Percentiles rank a stretch among this genome's conserved stretches.
phyloP scores from a whole-genome alignment of 2,797 vertebrate genomes.

The Megaceryle alcyon region DNA sequence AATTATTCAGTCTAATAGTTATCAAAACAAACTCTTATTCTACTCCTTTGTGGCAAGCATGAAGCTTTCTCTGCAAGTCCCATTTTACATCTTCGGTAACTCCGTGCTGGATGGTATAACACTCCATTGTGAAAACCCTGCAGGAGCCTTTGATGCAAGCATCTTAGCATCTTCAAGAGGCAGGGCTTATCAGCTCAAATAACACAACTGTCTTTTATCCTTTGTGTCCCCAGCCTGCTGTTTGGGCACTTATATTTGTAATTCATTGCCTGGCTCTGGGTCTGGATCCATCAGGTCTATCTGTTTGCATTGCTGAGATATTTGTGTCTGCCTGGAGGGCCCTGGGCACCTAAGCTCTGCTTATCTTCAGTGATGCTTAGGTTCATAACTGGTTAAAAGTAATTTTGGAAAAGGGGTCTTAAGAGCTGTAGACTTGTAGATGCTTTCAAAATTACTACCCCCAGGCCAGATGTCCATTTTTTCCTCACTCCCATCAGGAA shows the following conservation, averaged over 20 bases:
- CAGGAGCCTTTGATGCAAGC: constrained; percentile 35
- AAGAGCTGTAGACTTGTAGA: background rate
- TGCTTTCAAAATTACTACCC: background rate
- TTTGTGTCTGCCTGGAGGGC: background rate
- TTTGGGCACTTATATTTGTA: constrained; percentile 52
- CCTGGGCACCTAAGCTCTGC: background rate
- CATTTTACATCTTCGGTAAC: constrained; percentile 19
- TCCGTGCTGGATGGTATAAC: background rate
- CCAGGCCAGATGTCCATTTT: background rate
- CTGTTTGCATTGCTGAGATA: constrained; percentile 25
- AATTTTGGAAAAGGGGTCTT: constrained; percentile 1
- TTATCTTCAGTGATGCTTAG: background rate
- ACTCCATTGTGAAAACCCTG: constrained; percentile 11
- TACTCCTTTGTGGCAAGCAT: background rate
- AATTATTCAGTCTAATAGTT: constrained; percentile 39
- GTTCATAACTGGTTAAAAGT: constrained; percentile 45
- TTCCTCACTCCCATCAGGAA: background rate
- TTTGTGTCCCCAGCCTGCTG: background rate
- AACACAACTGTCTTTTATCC: constrained; percentile 48
- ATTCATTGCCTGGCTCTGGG: constrained; percentile 26
- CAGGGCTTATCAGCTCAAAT: constrained; percentile 28
- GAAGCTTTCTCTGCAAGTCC: constrained; percentile 11
- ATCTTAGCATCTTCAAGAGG: background rate
- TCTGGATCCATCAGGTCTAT: constrained; percentile 40
- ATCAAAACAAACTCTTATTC: constrained; percentile 29